These are phyloP conservation scores for Phylloscopus trochilus DNA, from an alignment of 2,113 vertebrate species.

Conservation along the genomic window DNA sequence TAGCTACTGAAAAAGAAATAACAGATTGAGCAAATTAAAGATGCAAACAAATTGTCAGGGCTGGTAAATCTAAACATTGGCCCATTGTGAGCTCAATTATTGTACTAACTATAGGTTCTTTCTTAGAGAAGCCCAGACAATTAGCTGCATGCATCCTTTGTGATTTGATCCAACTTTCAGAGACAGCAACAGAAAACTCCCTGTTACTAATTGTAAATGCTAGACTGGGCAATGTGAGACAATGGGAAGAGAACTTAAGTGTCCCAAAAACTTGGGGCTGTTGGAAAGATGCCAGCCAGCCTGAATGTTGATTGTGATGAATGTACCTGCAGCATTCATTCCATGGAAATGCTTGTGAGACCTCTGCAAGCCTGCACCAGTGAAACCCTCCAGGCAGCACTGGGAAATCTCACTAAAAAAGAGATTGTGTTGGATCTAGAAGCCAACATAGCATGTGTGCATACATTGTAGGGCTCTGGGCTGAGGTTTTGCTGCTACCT, in stretches of 20 bases:
- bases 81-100: not conserved
- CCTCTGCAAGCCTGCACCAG: not conserved
- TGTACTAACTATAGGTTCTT: not conserved
- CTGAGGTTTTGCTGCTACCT: not conserved
- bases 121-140: not conserved
- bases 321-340: not conserved
- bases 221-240: not conserved
- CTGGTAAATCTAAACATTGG: conserved; percentile 38
- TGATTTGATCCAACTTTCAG: not conserved
- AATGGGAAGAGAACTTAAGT: not conserved
- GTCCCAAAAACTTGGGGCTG: not conserved
- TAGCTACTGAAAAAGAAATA: conserved; percentile 39
- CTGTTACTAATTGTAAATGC: not conserved
- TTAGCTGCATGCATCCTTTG: not conserved
- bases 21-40: conserved; percentile 53
- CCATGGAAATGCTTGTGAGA: not conserved
- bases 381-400: not conserved
- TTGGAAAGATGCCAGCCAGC: not conserved
- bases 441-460: not conserved
- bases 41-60: conserved; percentile 43
- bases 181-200: not conserved
- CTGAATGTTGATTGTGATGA: rapidly evolving
- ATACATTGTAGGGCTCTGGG: rapidly evolving
- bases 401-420: not conserved
- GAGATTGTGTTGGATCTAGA: not conserved